phyloP scores from a whole-genome alignment of 2,888 invertebrate species.

The Mystacides longicornis region DNA sequence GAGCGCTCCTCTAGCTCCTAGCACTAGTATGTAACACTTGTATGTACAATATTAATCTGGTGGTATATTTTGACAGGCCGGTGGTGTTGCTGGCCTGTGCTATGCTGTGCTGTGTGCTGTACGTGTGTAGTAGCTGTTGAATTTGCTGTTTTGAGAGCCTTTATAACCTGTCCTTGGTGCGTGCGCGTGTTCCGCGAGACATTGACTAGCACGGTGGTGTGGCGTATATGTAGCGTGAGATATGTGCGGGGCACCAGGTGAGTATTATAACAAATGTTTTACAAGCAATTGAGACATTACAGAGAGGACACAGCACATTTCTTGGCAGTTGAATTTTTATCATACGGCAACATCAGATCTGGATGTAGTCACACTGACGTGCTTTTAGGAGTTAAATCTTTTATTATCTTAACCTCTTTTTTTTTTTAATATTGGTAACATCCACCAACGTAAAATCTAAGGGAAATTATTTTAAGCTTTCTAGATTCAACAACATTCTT shows the following conservation, averaged over 20 bases:
- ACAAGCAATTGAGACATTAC: neutral
- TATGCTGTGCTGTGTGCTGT: constrained; percentile 2
- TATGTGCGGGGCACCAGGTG: neutral
- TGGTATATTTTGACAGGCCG: constrained; percentile 6
- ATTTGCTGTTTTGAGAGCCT: neutral
- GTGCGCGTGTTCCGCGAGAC: neutral
- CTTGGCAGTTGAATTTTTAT: too few species aligned
- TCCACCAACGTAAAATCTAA: too few species aligned
- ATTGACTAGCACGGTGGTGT: neutral
- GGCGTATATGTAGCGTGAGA: neutral
- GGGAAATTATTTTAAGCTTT: too few species aligned
- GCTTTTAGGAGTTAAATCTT: too few species aligned
- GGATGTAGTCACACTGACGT: too few species aligned
- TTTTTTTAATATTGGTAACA: too few species aligned
- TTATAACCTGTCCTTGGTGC: neutral
- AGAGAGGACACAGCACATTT: neutral
- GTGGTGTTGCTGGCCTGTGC: constrained; percentile 9
- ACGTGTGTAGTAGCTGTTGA: neutral
- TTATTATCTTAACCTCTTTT: too few species aligned
- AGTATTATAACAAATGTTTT: neutral
- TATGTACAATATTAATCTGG: too few species aligned
- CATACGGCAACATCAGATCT: too few species aligned
- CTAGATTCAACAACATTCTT: too few species aligned
- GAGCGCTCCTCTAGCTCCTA: too few species aligned
- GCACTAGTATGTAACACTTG: too few species aligned